These are phyloP conservation scores for Aplysia californica DNA, from an alignment of 1,140 invertebrate species.

Conservation along the genomic window DNA sequence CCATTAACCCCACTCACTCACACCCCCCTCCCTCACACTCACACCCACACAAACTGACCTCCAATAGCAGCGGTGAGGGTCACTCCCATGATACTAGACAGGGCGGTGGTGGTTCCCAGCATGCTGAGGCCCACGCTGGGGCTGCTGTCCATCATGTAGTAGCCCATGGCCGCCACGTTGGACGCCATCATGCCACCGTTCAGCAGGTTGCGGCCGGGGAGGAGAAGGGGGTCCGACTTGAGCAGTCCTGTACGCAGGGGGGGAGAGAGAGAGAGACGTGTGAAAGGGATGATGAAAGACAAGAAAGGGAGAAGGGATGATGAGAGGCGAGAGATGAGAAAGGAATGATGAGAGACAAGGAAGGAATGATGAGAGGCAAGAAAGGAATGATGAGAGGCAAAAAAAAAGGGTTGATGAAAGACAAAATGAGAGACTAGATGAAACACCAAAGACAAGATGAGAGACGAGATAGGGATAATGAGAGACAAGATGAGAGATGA, in stretches of 20 bases:
- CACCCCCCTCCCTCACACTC: slow-evolving; percentile 76
- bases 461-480: no score
- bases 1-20: slow-evolving; percentile 71
- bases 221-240: slow-evolving; percentile 80
- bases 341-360: no score
- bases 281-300: no score
- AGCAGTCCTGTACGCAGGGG: slow-evolving; percentile 77
- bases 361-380: no score
- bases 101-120: slow-evolving; percentile 79
- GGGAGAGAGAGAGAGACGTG: no score
- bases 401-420: no score
- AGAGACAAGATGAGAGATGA: no score
- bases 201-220: slow-evolving; percentile 85
- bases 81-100: slow-evolving; percentile 84
- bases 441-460: no score
- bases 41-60: slow-evolving; percentile 72
- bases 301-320: no score
- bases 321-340: no score
- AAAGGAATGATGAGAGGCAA: no score
- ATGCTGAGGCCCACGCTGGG: slow-evolving; percentile 75
- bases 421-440: no score
- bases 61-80: slow-evolving; percentile 91
- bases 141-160: slow-evolving; percentile 76
- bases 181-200: slow-evolving; percentile 78
- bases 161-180: slow-evolving; percentile 79